Conservation (phyloP, 2,888 invertebrate genomes). For the Ptilodon capucinus region DNA sequence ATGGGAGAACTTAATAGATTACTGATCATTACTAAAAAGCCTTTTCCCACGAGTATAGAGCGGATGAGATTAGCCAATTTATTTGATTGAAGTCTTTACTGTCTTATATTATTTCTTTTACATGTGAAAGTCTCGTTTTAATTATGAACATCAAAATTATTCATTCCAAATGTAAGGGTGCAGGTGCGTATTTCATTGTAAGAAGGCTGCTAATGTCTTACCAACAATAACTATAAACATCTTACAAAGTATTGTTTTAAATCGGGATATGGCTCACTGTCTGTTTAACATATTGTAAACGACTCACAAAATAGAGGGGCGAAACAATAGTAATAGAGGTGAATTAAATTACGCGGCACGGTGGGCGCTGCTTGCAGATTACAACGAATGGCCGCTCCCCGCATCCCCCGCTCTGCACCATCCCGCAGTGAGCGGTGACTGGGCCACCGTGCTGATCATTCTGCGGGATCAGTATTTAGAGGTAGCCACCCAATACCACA, state of each 20-base stretch:
- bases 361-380: neutral
- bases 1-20: neutral
- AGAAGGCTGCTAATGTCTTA: too few relatives aligned
- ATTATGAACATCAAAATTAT: too few relatives aligned
- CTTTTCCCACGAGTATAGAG: neutral
- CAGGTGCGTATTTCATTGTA: too few relatives aligned
- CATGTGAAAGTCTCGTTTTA: too few relatives aligned
- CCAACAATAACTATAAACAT: too few relatives aligned
- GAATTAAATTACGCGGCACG: slow-evolving; percentile 2
- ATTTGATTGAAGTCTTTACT: too few relatives aligned
- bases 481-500: too few relatives aligned
- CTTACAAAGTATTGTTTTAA: too few relatives aligned
- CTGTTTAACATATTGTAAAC: neutral
- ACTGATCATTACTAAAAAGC: neutral
- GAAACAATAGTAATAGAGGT: neutral
- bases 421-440: neutral
- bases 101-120: too few relatives aligned
- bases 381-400: neutral
- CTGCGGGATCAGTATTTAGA: neutral
- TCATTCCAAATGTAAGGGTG: too few relatives aligned
- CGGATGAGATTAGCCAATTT: neutral
- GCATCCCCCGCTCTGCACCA: neutral
- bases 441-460: neutral
- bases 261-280: too few relatives aligned
- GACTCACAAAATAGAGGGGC: neutral